Conservation (phyloP, 2,797 vertebrate genomes). For the Halcyon leucocephala region DNA sequence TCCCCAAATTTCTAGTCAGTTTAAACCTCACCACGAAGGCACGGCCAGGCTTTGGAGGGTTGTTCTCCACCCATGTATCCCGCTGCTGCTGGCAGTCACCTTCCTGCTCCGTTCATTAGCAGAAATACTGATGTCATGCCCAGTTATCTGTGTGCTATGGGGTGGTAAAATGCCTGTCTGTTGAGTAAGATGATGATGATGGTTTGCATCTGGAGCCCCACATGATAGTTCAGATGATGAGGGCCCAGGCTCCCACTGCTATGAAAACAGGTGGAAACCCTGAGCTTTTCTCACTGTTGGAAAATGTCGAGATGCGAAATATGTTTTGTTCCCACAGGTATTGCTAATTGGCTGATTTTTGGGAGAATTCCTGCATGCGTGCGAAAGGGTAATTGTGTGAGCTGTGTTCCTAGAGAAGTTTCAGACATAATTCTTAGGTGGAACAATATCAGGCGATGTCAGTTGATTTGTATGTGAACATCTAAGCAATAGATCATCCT, state of each 20-base stretch:
- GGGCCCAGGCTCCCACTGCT: background rate
- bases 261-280: background rate
- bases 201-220: background rate
- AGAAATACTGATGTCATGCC: background rate
- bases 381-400: background rate
- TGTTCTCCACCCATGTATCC: background rate
- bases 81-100: rapidly evolving
- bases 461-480: background rate
- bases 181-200: background rate
- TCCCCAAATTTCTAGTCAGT: background rate
- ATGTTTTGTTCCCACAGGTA: background rate
- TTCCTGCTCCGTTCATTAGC: background rate
- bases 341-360: background rate
- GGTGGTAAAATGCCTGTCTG: background rate
- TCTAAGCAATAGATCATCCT: background rate
- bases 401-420: background rate
- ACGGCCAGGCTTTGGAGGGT: background rate
- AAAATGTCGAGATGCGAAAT: background rate
- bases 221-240: background rate
- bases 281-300: background rate
- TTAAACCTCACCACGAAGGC: background rate
- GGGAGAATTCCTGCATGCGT: background rate
- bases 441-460: background rate
- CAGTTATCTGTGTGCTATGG: background rate
- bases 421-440: background rate